Conservation (phyloP, 1,140 invertebrate species). For the Nephila pilipes region DNA sequence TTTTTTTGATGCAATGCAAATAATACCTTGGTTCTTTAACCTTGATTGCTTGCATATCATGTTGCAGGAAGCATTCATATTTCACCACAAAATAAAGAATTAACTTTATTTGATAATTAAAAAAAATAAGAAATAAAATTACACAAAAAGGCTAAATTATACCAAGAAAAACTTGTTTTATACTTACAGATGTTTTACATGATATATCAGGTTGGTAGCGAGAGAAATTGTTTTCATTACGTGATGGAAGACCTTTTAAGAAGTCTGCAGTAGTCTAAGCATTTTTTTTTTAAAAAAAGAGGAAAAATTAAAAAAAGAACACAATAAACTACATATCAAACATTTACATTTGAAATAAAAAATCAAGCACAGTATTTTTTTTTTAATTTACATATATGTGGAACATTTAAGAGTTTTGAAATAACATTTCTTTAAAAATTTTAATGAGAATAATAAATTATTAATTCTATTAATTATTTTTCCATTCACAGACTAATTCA, state of each 20-base stretch:
- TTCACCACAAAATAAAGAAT: background rate
- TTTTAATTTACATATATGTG: too few species aligned
- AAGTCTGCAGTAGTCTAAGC: conserved; percentile 87
- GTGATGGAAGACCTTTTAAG: conserved; percentile 93
- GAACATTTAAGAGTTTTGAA: too few species aligned
- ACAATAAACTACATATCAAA: background rate
- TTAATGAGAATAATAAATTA: too few species aligned
- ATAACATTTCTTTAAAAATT: too few species aligned
- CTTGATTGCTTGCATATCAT: too few species aligned
- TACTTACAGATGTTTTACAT: conserved; percentile 87
- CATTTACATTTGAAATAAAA: too few species aligned
- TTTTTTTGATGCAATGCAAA: too few species aligned
- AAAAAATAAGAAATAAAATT: background rate
- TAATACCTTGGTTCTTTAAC: too few species aligned
- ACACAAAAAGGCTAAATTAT: background rate
- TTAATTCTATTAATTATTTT: too few species aligned
- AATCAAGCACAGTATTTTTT: too few species aligned
- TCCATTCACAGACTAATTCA: too few species aligned
- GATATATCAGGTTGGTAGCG: conserved; percentile 92
- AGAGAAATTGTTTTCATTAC: conserved; percentile 94
- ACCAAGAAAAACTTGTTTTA: conserved; percentile 64
- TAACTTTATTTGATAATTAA: background rate
- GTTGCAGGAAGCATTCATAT: background rate
- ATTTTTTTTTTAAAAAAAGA: background rate
- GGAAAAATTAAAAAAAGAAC: background rate